Evolutionary conservation across 2,113 vertebrate genomes (phyloP).

Genomic region (Oncorhynchus keta): DNA sequence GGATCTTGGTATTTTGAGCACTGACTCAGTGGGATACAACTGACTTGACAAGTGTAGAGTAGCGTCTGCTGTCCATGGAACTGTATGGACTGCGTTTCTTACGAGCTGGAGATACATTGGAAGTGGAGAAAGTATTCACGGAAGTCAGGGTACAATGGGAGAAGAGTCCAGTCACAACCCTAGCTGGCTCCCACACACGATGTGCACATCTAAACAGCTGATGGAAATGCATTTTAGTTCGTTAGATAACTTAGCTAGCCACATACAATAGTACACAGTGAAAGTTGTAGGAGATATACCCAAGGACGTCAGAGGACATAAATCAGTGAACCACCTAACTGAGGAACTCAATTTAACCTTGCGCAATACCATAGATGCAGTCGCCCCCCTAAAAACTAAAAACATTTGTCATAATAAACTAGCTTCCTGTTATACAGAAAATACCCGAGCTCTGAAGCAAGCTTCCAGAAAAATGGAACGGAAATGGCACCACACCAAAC

Average conservation of each 20-base stretch:
- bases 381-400: too few relatives aligned
- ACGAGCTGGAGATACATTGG: conserved; percentile 41
- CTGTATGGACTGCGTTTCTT: conserved; percentile 83
- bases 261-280: too few relatives aligned
- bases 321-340: too few relatives aligned
- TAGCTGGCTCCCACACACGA: conserved; percentile 25
- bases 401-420: too few relatives aligned
- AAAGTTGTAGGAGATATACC: too few relatives aligned
- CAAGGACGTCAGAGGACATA: too few relatives aligned
- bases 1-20: conserved; percentile 76
- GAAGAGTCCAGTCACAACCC: conserved; percentile 41
- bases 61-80: conserved; percentile 80
- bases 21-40: conserved; percentile 76
- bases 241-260: not conserved
- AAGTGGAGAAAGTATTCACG: conserved; percentile 64
- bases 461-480: too few relatives aligned
- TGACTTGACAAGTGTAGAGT: conserved; percentile 81
- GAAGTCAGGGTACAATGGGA: conserved; percentile 38
- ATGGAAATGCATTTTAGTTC: conserved; percentile 64
- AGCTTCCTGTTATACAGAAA: too few relatives aligned
- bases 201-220: conserved; percentile 55
- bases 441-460: too few relatives aligned
- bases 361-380: too few relatives aligned
- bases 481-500: too few relatives aligned
- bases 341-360: too few relatives aligned